Evolutionary conservation across 2,113 vertebrate genomes (phyloP).

Genomic region (Hoplias malabaricus): DNA sequence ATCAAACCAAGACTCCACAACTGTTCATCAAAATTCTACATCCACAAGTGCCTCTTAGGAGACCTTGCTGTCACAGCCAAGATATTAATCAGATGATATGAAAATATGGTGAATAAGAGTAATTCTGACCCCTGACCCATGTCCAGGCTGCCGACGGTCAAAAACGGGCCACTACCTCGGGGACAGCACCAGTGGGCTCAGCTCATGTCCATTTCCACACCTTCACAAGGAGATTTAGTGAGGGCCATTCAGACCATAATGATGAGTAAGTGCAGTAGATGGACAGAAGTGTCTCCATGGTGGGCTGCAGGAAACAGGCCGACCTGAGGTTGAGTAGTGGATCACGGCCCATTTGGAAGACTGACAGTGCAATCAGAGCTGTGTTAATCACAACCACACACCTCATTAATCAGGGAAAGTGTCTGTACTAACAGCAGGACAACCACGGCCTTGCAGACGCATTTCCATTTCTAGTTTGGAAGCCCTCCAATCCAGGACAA

Average conservation of each 20-base stretch:
- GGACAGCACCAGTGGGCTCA: background rate
- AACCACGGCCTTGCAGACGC: conserved; percentile 47
- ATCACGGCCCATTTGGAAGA: conserved; percentile 74
- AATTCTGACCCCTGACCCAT: background rate
- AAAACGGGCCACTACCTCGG: background rate
- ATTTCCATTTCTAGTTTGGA: conserved; percentile 72
- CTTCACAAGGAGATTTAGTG: conserved; percentile 62
- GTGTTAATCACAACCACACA: conserved; percentile 70
- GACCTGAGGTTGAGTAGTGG: conserved; percentile 57
- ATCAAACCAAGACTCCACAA: no score
- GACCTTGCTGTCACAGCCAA: background rate
- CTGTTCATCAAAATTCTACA: background rate
- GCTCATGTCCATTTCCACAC: background rate
- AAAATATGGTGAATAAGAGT: background rate
- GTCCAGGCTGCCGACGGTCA: background rate
- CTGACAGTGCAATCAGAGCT: conserved; percentile 71
- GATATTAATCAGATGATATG: background rate
- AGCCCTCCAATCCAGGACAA: conserved; percentile 64
- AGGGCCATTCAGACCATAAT: conserved; percentile 61
- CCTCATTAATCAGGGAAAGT: conserved; percentile 71
- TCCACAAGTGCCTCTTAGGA: background rate
- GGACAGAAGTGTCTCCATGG: conserved; percentile 58
- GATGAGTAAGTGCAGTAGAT: conserved; percentile 69
- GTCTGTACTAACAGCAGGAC: conserved; percentile 63
- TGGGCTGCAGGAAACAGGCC: conserved; percentile 65